Evolutionary conservation across 2,797 vertebrate species (phyloP).

Genomic region (Acrocephalus scirpaceus): DNA sequence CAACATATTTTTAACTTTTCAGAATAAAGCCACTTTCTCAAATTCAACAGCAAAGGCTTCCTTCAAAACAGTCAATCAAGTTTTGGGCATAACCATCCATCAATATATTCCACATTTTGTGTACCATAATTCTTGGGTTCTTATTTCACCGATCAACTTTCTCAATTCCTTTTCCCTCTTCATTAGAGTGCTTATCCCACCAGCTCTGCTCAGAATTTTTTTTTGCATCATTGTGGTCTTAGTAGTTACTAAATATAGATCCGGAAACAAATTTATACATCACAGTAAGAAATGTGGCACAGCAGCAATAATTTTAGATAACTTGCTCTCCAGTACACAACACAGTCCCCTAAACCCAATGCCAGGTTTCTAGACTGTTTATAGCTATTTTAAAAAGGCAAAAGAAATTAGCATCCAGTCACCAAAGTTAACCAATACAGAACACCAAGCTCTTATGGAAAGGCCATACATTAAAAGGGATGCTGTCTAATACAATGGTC

Average conservation of each 20-base stretch:
- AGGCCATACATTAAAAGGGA: background rate
- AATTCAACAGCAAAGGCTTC: background rate
- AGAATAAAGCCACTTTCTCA: background rate
- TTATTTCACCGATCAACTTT: background rate
- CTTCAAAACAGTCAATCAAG: background rate
- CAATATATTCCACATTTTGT: background rate
- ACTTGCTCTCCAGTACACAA: background rate
- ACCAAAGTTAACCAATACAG: background rate
- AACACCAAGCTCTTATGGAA: background rate
- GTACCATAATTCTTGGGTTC: background rate
- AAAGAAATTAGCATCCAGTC: background rate
- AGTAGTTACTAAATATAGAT: background rate
- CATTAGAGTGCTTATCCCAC: background rate
- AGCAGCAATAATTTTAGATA: background rate
- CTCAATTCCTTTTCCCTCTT: background rate
- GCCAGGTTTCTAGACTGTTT: background rate
- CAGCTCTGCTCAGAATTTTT: background rate
- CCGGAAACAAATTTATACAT: background rate
- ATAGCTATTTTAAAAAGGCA: background rate
- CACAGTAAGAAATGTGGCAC: background rate
- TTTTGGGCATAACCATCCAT: background rate
- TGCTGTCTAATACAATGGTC: background rate
- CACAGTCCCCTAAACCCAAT: background rate
- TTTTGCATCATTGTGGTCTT: background rate
- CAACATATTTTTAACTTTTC: background rate